Evolutionary conservation across 2,113 vertebrate genomes (phyloP).

Genomic region (Gnathonemus echidnorhynchus): DNA sequence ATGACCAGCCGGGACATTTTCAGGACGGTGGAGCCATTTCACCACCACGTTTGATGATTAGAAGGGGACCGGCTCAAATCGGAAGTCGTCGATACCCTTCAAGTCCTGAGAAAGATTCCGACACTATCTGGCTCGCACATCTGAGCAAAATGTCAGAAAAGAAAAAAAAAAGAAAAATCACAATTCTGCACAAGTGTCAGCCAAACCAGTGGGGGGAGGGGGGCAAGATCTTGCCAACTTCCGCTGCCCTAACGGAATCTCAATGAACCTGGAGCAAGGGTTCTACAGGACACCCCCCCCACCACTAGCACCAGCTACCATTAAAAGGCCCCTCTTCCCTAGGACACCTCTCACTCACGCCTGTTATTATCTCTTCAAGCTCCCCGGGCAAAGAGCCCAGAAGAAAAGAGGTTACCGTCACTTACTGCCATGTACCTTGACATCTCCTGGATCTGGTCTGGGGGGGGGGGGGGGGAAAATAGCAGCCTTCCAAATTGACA

Average conservation of each 20-base stretch:
- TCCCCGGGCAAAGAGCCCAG: constrained; percentile 33
- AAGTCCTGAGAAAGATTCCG: constrained; percentile 10
- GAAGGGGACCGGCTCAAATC: neutral
- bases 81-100: neutral
- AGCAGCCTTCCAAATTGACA: constrained; percentile 55
- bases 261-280: constrained; percentile 51
- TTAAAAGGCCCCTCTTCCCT: constrained; percentile 50
- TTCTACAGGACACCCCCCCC: constrained; percentile 36
- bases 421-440: constrained; percentile 51
- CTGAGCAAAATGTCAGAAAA: neutral
- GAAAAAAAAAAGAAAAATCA: neutral
- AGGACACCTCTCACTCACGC: constrained; percentile 40
- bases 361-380: constrained; percentile 59
- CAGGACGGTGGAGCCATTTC: neutral
- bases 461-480: constrained; percentile 32
- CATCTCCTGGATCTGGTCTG: constrained; percentile 49
- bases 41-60: neutral
- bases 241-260: constrained; percentile 58
- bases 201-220: constrained; percentile 39
- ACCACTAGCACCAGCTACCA: neutral
- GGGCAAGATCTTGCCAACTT: constrained; percentile 14
- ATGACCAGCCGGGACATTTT: neutral
- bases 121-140: neutral
- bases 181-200: constrained; percentile 56
- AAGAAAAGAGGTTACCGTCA: constrained; percentile 45